phyloP scores from a whole-genome alignment of 1,140 invertebrate genomes.

The Ostrea denselamellosa region DNA sequence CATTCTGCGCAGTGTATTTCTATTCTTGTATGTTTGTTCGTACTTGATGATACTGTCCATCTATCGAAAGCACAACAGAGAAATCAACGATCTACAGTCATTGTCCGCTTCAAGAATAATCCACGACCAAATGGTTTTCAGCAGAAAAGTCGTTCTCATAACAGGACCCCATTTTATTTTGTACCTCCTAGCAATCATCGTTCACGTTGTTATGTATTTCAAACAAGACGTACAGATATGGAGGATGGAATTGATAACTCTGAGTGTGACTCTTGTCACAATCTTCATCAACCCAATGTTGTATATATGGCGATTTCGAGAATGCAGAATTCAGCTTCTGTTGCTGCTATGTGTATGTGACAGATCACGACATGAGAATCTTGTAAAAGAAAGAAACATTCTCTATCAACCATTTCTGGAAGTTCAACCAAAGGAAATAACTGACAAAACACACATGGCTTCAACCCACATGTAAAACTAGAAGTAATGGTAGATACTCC shows the following conservation, averaged over 20 bases:
- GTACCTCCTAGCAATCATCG: background rate
- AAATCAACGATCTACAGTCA: background rate
- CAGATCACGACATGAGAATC: background rate
- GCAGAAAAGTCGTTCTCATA: slow-evolving; percentile 12
- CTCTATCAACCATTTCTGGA: slow-evolving; percentile 14
- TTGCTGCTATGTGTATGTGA: background rate
- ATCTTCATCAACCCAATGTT: slow-evolving; percentile 36
- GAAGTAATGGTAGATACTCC: no score
- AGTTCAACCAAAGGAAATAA: slow-evolving; percentile 13
- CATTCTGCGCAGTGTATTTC: slow-evolving; percentile 29
- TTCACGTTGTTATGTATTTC: background rate
- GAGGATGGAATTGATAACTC: slow-evolving; percentile 7
- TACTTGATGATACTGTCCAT: slow-evolving; percentile 13
- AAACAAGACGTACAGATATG: background rate
- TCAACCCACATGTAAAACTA: background rate
- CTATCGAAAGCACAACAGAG: slow-evolving; percentile 5
- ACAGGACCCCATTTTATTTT: slow-evolving; percentile 30
- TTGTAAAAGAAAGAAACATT: background rate
- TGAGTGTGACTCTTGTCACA: background rate
- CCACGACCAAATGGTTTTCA: slow-evolving; percentile 22
- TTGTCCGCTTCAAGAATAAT: slow-evolving; percentile 24
- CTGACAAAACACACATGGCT: background rate
- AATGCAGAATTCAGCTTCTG: slow-evolving; percentile 43
- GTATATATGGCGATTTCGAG: slow-evolving; percentile 42
- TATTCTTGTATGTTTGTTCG: background rate